Conservation (phyloP, 2,888 invertebrate species). For the Fragum fragum region DNA sequence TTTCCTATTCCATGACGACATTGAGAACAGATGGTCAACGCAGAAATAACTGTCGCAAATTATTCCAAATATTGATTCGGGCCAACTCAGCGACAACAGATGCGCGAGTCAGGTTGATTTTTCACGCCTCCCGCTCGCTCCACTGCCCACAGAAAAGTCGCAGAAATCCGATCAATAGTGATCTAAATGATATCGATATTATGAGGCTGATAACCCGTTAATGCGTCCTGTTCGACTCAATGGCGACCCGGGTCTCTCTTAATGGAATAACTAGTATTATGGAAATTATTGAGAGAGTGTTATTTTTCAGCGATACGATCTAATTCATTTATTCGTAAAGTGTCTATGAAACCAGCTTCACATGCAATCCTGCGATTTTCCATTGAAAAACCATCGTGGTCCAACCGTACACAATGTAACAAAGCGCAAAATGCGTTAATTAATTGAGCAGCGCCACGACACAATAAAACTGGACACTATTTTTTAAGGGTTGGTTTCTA, state of each 20-base stretch:
- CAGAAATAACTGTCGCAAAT: conserved; percentile 30
- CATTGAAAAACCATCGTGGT: conserved; percentile 20
- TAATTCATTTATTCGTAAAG: conserved; percentile 42
- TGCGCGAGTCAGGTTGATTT: conserved; percentile 59
- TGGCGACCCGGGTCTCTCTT: conserved; percentile 26
- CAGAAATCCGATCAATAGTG: conserved; percentile 4
- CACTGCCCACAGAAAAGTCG: conserved; percentile 22
- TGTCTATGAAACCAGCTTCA: conserved; percentile 21
- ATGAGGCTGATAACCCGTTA: not conserved
- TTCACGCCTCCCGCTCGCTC: conserved; percentile 54
- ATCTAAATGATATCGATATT: conserved; percentile 5
- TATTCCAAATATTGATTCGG: conserved; percentile 34
- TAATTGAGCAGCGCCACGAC: conserved; percentile 10
- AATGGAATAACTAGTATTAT: conserved; percentile 35
- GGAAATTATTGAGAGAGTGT: conserved; percentile 28
- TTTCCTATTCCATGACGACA: conserved; percentile 14
- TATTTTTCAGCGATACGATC: conserved; percentile 37
- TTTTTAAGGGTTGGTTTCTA: no score
- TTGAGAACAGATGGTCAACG: conserved; percentile 15
- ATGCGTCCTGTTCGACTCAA: not conserved
- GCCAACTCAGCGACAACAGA: conserved; percentile 46
- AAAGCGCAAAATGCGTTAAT: conserved; percentile 29
- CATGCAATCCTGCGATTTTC: conserved; percentile 27
- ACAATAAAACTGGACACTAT: not conserved
- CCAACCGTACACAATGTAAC: conserved; percentile 6